phyloP scores from a whole-genome alignment of 2,797 vertebrate species.

The Neosilurus hyrtlii region DNA sequence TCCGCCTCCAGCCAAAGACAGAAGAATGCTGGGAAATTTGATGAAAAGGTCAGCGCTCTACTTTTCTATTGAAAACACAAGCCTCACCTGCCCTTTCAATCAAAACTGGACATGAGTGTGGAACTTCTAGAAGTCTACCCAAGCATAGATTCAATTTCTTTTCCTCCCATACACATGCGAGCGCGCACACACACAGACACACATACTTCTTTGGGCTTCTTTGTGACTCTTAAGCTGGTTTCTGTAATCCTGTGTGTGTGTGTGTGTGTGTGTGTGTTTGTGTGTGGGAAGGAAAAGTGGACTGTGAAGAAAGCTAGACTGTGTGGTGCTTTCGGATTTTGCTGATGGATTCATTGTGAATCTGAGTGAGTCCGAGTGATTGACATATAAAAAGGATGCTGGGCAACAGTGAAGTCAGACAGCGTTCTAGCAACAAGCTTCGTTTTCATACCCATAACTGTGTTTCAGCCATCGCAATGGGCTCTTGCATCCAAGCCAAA shows the following conservation, averaged over 20 bases:
- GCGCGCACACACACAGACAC: no score
- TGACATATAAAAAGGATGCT: not conserved
- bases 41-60: conserved; percentile 12
- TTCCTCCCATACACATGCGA: not conserved
- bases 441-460: not conserved
- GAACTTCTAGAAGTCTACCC: conserved; percentile 3
- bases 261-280: not conserved
- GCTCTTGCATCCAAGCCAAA: not conserved
- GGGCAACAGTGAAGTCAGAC: not conserved
- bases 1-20: conserved; percentile 5
- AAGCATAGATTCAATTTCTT: not conserved
- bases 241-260: not conserved
- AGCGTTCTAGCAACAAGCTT: not conserved
- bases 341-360: not conserved
- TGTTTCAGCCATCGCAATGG: not conserved
- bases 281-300: not conserved
- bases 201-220: not conserved
- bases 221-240: not conserved
- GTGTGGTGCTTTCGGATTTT: not conserved
- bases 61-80: not conserved
- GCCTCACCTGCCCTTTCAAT: conserved; percentile 3
- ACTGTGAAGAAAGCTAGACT: not conserved
- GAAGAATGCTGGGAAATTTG: conserved; percentile 32
- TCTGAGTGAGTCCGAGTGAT: not conserved
- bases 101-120: not conserved